These are phyloP conservation scores for Sciurus niger DNA, from an alignment of 2,113 vertebrate genomes.

Conservation along the genomic window DNA sequence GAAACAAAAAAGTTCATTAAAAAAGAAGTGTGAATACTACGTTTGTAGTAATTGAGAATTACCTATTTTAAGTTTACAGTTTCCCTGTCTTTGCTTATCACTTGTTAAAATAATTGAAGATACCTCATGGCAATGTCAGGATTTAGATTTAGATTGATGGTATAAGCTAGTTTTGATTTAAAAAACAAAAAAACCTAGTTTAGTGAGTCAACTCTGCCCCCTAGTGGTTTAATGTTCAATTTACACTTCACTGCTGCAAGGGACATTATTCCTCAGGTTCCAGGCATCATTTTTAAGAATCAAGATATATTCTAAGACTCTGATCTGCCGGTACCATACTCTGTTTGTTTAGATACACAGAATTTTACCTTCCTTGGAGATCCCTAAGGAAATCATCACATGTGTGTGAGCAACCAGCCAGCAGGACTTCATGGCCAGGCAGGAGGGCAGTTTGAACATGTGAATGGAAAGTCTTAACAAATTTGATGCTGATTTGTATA, in stretches of 20 bases:
- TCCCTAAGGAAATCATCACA: neutral
- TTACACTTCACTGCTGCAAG: neutral
- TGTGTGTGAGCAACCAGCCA: neutral
- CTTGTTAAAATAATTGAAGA: conserved; percentile 29
- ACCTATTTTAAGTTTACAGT: neutral
- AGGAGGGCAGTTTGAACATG: neutral
- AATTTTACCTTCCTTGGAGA: neutral
- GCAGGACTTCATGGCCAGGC: too few species aligned
- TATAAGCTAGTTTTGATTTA: neutral
- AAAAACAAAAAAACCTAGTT: neutral
- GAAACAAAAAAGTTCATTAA: conserved; percentile 3
- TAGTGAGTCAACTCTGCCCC: conserved; percentile 65
- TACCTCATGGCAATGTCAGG: neutral
- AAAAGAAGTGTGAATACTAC: neutral
- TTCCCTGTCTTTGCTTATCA: neutral
- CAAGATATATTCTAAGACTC: neutral
- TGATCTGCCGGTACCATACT: neutral
- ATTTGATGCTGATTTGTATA: neutral
- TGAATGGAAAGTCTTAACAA: neutral
- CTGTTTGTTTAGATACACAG: neutral
- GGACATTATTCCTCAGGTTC: neutral
- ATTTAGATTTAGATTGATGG: neutral
- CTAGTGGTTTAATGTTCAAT: conserved; percentile 63
- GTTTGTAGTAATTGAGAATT: neutral
- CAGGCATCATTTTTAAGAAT: neutral